Evolutionary conservation across 1,140 invertebrate genomes (phyloP).

Genomic region (Calosoma granatense): DNA sequence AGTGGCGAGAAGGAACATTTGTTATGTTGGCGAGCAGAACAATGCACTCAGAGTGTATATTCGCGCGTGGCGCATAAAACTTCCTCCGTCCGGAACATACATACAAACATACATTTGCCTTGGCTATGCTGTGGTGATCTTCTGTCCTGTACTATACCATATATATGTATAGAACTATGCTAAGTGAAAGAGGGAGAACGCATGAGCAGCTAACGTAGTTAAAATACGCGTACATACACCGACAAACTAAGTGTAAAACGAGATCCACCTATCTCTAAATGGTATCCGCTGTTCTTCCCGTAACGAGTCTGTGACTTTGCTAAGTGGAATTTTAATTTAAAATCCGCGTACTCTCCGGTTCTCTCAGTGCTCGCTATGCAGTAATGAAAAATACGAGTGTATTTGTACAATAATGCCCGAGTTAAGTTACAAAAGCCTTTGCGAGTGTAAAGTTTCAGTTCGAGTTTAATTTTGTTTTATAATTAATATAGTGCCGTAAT

Average conservation of each 20-base stretch:
- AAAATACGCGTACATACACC: neutral
- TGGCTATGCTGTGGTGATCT: too few relatives aligned
- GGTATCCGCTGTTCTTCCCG: neutral
- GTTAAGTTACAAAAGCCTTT: neutral
- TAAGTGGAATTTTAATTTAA: neutral
- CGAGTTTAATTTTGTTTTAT: neutral
- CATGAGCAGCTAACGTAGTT: neutral
- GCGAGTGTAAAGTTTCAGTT: neutral
- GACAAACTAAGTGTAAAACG: neutral
- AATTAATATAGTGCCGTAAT: neutral
- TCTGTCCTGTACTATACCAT: neutral
- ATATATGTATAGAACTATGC: too few relatives aligned
- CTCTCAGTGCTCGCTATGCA: neutral
- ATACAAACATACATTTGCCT: too few relatives aligned
- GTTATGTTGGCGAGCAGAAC: neutral
- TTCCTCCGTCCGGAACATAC: too few relatives aligned
- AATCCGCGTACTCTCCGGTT: neutral
- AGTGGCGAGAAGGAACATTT: neutral
- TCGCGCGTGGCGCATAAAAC: neutral
- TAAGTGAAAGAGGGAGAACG: too few relatives aligned
- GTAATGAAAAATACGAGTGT: neutral
- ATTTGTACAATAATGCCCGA: neutral
- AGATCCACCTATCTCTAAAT: neutral
- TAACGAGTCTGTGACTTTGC: neutral
- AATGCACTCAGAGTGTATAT: conserved; percentile 1